A percentile compares a stretch with the other conserved stretches of the same genome.
phyloP scores from a whole-genome alignment of 1,140 invertebrate species.

The Lordiphosa clarofinis region DNA sequence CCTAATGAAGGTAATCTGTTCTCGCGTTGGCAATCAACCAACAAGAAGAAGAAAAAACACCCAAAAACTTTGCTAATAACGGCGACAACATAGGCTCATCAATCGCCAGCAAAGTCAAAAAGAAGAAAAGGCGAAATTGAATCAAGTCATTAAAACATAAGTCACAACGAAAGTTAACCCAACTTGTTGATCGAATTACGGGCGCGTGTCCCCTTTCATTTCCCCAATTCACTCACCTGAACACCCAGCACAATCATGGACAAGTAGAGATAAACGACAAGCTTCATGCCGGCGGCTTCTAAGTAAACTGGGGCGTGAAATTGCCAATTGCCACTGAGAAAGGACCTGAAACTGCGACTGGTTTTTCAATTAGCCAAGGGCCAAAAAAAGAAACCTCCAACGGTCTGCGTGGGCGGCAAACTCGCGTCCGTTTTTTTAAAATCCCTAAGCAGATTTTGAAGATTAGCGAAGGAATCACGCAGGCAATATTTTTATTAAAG shows the following conservation, averaged over 20 bases:
- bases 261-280: slow-evolving; percentile 62
- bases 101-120: slow-evolving; percentile 33
- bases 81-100: slow-evolving; percentile 41
- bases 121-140: slow-evolving; percentile 37
- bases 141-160: slow-evolving; percentile 47
- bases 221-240: slow-evolving; percentile 56
- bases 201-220: slow-evolving; percentile 7
- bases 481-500: slow-evolving; percentile 59
- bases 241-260: slow-evolving; percentile 71
- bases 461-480: slow-evolving; percentile 57
- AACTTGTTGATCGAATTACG: slow-evolving; percentile 73
- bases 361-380: slow-evolving; percentile 51
- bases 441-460: slow-evolving; percentile 29
- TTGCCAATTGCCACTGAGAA: slow-evolving; percentile 21
- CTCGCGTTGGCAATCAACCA: slow-evolving; percentile 10
- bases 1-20: slow-evolving; percentile 64
- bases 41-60: slow-evolving; percentile 18
- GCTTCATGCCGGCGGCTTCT: slow-evolving; percentile 50
- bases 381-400: slow-evolving; percentile 7
- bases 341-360: slow-evolving; percentile 8
- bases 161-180: slow-evolving; percentile 35
- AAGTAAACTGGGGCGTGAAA: slow-evolving; percentile 28
- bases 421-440: slow-evolving; percentile 23
- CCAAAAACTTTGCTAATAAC: slow-evolving; percentile 60
- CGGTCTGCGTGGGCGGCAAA: slow-evolving; percentile 3